phyloP scores from a whole-genome alignment of 1,140 invertebrate genomes.

The Apocrypta bakeri region DNA sequence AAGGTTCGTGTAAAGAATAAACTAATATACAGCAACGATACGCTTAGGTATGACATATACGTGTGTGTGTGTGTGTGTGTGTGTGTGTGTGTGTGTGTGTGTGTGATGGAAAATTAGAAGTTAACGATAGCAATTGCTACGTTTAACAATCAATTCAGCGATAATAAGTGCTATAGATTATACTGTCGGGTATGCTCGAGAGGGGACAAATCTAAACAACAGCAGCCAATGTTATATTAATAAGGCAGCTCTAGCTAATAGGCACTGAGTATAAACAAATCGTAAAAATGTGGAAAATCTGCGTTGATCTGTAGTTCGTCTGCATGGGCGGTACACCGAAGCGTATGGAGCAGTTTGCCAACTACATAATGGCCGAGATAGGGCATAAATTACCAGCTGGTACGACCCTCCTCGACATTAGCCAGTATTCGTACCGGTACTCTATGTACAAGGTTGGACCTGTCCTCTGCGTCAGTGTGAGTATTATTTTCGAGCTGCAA shows the following conservation, averaged over 20 bases:
- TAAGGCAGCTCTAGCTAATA: too few relatives aligned
- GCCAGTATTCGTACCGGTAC: conserved; percentile 93
- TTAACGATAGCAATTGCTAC: background rate
- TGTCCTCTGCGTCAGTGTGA: conserved; percentile 92
- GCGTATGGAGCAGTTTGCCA: conserved; percentile 94
- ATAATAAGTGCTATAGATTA: too few relatives aligned
- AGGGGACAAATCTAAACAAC: too few relatives aligned
- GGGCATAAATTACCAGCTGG: conserved; percentile 92
- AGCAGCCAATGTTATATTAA: too few relatives aligned
- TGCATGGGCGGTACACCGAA: conserved; percentile 98
- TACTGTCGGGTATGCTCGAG: too few relatives aligned
- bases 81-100: too few relatives aligned
- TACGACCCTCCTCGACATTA: conserved; percentile 91
- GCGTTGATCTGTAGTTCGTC: conserved; percentile 88
- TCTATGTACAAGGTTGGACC: conserved; percentile 99
- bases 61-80: too few relatives aligned
- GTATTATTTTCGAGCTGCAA: conserved; percentile 68
- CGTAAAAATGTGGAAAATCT: too few relatives aligned
- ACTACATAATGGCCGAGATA: conserved; percentile 93
- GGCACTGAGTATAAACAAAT: too few relatives aligned
- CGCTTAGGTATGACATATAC: too few relatives aligned
- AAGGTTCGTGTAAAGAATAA: conserved; percentile 79
- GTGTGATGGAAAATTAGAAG: background rate
- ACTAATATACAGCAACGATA: background rate
- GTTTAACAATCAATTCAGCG: too few relatives aligned